Evolutionary conservation across 2,797 vertebrate genomes (phyloP).

Genomic region (Chaetophractus vellerosus): DNA sequence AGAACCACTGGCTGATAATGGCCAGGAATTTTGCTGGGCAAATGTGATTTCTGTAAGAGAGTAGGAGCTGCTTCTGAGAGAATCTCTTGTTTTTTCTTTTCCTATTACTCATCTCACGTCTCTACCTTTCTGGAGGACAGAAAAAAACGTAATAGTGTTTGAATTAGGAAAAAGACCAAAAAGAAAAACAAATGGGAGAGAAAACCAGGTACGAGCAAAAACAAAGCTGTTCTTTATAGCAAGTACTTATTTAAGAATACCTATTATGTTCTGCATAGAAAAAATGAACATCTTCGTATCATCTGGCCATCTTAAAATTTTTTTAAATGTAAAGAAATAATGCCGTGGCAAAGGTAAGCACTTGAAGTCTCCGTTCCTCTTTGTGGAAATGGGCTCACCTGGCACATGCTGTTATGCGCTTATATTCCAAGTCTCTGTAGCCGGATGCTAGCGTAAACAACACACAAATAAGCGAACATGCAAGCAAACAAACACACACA

Average conservation of each 20-base stretch:
- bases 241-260: constrained; percentile 14
- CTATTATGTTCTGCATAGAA: neutral
- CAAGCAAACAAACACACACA: constrained; percentile 19
- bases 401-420: constrained; percentile 92
- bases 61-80: neutral
- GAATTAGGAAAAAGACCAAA: constrained; percentile 36
- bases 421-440: constrained; percentile 54
- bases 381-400: constrained; percentile 88
- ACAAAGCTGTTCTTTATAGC: neutral
- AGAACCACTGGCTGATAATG: neutral
- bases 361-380: neutral
- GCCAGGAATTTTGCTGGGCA: neutral
- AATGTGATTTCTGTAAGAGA: constrained; percentile 38
- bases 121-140: constrained; percentile 18
- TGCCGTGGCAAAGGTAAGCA: neutral
- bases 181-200: no score
- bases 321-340: neutral
- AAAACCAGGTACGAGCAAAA: constrained; percentile 3
- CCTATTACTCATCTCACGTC: neutral
- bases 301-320: constrained; percentile 4
- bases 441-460: constrained; percentile 28
- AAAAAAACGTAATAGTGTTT: constrained; percentile 1
- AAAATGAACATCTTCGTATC: constrained; percentile 6
- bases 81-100: constrained; percentile 43
- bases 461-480: constrained; percentile 46